These are phyloP conservation scores for Cheilosia soror DNA, from an alignment of 2,888 invertebrate species.

Conservation along the genomic window DNA sequence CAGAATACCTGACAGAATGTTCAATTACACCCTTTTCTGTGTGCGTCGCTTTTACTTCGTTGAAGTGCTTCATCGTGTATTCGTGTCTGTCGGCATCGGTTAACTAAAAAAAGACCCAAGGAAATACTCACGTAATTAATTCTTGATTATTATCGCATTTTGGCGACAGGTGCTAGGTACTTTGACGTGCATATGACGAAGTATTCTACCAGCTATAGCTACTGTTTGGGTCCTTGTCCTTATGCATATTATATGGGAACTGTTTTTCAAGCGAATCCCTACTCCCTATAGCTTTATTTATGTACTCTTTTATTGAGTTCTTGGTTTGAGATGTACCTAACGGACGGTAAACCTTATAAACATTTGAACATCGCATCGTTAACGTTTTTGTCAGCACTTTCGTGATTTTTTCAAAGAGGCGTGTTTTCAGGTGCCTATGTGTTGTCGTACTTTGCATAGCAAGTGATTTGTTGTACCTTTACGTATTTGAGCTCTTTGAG, in stretches of 20 bases:
- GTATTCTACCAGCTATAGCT: neutral
- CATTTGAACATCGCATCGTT: slow-evolving; percentile 30
- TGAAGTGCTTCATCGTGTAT: slow-evolving; percentile 47
- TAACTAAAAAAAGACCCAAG: slow-evolving; percentile 54
- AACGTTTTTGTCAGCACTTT: slow-evolving; percentile 16
- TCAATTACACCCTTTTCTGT: slow-evolving; percentile 57
- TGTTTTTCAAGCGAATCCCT: neutral
- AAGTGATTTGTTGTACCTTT: too few relatives aligned
- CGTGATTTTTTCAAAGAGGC: too few relatives aligned
- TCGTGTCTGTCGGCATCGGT: slow-evolving; percentile 48
- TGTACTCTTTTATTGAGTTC: slow-evolving; percentile 1
- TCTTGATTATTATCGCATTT: slow-evolving; percentile 72
- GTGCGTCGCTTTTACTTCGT: slow-evolving; percentile 7
- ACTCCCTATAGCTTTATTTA: too few relatives aligned
- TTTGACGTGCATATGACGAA: slow-evolving; percentile 33
- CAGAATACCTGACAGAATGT: slow-evolving; percentile 64
- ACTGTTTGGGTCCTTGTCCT: slow-evolving; percentile 49
- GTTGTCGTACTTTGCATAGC: too few relatives aligned
- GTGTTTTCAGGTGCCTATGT: too few relatives aligned
- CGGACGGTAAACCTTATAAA: slow-evolving; percentile 31
- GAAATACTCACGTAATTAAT: slow-evolving; percentile 71
- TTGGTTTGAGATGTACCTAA: slow-evolving; percentile 7
- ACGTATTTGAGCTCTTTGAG: too few relatives aligned
- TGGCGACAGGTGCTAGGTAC: slow-evolving; percentile 70
- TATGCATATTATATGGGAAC: slow-evolving; percentile 20